Conservation (phyloP, 2,113 vertebrate species). For the Apteryx mantelli region DNA sequence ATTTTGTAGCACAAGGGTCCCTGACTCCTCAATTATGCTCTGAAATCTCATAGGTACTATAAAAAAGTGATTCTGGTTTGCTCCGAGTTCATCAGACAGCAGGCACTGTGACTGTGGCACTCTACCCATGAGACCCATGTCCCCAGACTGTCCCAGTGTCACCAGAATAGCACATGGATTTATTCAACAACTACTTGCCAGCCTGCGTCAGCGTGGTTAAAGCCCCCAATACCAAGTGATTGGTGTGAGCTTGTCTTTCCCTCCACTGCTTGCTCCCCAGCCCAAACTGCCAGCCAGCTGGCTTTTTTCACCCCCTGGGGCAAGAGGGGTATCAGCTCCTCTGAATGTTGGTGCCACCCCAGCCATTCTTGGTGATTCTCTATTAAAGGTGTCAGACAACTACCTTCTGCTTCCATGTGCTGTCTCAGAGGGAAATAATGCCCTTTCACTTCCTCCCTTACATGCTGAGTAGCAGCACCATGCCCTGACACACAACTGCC, state of each 20-base stretch:
- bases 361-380: neutral
- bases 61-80: neutral
- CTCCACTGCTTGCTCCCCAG: neutral
- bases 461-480: neutral
- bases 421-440: neutral
- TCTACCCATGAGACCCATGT: neutral
- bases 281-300: neutral
- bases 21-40: neutral
- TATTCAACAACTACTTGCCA: neutral
- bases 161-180: neutral
- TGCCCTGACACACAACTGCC: neutral
- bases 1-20: neutral
- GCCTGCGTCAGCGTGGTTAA: neutral
- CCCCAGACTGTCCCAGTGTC: neutral
- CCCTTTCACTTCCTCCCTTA: neutral
- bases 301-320: neutral
- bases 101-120: neutral
- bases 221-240: neutral
- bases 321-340: neutral
- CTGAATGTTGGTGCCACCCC: rapidly evolving
- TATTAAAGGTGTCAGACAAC: neutral
- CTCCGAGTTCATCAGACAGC: rapidly evolving
- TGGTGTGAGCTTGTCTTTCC: neutral
- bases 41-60: neutral
- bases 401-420: neutral